phyloP scores from a whole-genome alignment of 2,797 vertebrate species.

The Tolypeutes matacus region DNA sequence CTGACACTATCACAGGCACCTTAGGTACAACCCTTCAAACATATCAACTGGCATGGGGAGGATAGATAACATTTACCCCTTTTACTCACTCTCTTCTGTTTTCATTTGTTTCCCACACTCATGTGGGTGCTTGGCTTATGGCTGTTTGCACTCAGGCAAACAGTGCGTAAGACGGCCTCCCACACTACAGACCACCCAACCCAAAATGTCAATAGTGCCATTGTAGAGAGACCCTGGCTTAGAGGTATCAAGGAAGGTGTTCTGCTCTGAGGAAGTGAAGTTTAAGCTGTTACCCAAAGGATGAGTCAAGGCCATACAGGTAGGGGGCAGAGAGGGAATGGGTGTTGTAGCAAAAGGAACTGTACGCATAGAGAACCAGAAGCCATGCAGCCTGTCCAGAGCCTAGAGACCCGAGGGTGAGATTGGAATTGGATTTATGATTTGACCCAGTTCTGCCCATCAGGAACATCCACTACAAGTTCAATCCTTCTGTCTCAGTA shows the following conservation, averaged over 20 bases:
- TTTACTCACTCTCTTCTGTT: neutral
- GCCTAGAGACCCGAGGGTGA: neutral
- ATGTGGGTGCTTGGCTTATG: neutral
- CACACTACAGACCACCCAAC: neutral
- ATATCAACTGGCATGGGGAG: neutral
- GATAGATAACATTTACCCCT: too few species aligned
- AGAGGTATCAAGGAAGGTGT: neutral
- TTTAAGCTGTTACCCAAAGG: neutral
- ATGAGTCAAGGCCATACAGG: neutral
- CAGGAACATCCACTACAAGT: neutral
- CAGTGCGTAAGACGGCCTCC: neutral
- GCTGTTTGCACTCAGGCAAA: neutral
- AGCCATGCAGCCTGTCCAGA: neutral
- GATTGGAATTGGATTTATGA: neutral
- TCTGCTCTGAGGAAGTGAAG: neutral
- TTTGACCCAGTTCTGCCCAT: neutral
- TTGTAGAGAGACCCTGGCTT: neutral
- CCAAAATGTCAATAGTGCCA: neutral
- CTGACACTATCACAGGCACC: neutral
- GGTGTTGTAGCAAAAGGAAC: neutral
- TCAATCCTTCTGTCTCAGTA: neutral
- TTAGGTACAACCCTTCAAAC: neutral
- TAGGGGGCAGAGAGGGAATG: too few species aligned
- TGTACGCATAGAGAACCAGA: neutral
- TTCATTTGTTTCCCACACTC: neutral